Conservation (phyloP, 2,113 vertebrate genomes). For the Tetrao urogallus region DNA sequence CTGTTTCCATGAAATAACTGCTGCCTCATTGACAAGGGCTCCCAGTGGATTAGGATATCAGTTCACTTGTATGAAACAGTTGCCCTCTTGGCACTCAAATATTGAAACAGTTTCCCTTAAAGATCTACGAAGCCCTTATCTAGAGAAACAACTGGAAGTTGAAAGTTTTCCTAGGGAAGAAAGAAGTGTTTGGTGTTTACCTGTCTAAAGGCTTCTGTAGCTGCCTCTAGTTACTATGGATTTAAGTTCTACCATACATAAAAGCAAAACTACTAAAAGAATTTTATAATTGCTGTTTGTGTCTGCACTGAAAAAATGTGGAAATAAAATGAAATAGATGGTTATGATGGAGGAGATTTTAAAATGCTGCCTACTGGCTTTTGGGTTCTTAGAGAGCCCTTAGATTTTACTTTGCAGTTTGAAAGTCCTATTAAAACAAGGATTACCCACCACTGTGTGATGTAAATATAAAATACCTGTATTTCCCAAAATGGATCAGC, state of each 20-base stretch:
- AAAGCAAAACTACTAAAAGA: not conserved
- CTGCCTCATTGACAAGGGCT: not conserved
- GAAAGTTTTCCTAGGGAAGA: not conserved
- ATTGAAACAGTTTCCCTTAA: not conserved
- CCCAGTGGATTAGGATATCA: not conserved
- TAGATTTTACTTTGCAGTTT: not conserved
- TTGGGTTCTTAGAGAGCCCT: not conserved
- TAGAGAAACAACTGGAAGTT: not conserved
- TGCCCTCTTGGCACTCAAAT: not conserved
- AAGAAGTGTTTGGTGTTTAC: not conserved
- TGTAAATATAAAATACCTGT: not conserved
- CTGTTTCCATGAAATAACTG: not conserved
- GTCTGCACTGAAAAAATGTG: not conserved
- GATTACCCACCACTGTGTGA: not conserved
- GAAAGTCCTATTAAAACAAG: not conserved
- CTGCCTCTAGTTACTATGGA: not conserved
- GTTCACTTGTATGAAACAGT: not conserved
- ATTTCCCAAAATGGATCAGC: not conserved
- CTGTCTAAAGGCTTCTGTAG: not conserved
- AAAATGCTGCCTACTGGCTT: not conserved
- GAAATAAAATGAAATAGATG: conserved; percentile 29
- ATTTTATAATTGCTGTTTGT: not conserved
- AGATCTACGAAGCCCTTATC: not conserved
- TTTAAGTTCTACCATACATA: not conserved
- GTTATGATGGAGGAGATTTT: not conserved